phyloP scores from a whole-genome alignment of 1,140 invertebrate species.

The Musca vetustissima region DNA sequence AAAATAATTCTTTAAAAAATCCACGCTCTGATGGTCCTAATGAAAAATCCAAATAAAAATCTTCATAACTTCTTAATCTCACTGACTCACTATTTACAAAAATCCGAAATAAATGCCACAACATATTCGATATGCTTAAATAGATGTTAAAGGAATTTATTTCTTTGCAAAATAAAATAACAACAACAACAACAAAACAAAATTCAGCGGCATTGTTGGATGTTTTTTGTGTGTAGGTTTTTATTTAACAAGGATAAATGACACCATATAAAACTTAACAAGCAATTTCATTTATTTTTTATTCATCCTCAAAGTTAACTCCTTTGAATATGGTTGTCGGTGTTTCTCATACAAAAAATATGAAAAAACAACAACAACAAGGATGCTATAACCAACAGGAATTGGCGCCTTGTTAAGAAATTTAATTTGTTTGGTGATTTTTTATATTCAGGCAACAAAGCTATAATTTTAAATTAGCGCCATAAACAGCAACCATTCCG shows the following conservation, averaged over 20 bases:
- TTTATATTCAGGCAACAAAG: constrained; percentile 27
- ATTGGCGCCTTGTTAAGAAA: constrained; percentile 20
- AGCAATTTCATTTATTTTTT: constrained; percentile 19
- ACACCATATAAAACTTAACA: constrained; percentile 26
- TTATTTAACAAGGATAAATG: constrained; percentile 28
- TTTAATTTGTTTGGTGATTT: constrained; percentile 11
- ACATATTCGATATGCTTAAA: no score
- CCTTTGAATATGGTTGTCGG: not conserved
- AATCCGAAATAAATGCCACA: no score
- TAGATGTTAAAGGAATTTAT: no score
- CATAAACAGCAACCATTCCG: constrained; percentile 29
- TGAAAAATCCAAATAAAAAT: no score
- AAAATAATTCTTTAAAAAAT: no score
- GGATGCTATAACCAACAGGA: not conserved
- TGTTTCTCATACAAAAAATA: not conserved
- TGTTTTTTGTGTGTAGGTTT: constrained; percentile 2
- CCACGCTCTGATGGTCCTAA: no score
- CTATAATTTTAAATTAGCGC: constrained; percentile 31
- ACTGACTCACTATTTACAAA: no score
- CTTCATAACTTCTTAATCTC: no score
- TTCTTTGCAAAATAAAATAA: no score
- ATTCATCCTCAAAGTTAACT: not conserved
- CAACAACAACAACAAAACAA: not conserved
- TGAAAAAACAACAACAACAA: not conserved
- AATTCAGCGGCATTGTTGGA: not conserved